Evolutionary conservation across 2,113 vertebrate genomes (phyloP), one percentile per base, ranked within the genome.

Genomic region (Progne subis): DNA sequence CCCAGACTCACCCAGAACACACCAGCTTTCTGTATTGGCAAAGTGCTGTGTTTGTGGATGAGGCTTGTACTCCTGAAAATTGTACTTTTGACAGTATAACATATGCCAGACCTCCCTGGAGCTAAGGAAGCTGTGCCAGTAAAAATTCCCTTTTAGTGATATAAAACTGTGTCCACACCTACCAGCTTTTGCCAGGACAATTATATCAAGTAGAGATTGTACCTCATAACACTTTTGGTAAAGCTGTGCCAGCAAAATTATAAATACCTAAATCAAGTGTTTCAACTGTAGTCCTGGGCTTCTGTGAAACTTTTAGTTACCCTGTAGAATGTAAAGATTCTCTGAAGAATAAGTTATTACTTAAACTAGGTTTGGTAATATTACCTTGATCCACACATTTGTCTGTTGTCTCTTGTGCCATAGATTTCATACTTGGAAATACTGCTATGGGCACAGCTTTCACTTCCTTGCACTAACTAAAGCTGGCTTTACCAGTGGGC

Each of bases 401-500:
- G 67, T 59, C 32, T 88, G 7, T 80, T 83, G 56, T 88, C 47
- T 86, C 56, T n/a, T n/a, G 52, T 85, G 82, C 79, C 75, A 56
- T 32, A 44, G 43, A 72, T 91, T 74, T 82, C 46, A 81, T 93
- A 32, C 44, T 78, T 68, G 18, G 16, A 92, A 92, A 44, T 59
- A 18, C 20, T 70, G 72, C 93, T 90, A 16, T 29, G 9, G 86
- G 76, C 60, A 89, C 31, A 91, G 59, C 81, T 69, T 84, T 90
- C 79, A 75, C 39, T 53, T 82, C 55, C 46, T 67, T 92, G 63
- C 74, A 43, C 65, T 78, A 87, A 90, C 94, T 94, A 78, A 95
- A 95, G 88, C 94, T 97, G 88, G 70, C 95, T 97, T 96, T 94
- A 95, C 89, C 90, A 95, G 67, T 93, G 92, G 96, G 95, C 92